These are phyloP conservation scores for Neolamprologus hecqui DNA, from an alignment of 2,113 vertebrate species.

Conservation along the genomic window DNA sequence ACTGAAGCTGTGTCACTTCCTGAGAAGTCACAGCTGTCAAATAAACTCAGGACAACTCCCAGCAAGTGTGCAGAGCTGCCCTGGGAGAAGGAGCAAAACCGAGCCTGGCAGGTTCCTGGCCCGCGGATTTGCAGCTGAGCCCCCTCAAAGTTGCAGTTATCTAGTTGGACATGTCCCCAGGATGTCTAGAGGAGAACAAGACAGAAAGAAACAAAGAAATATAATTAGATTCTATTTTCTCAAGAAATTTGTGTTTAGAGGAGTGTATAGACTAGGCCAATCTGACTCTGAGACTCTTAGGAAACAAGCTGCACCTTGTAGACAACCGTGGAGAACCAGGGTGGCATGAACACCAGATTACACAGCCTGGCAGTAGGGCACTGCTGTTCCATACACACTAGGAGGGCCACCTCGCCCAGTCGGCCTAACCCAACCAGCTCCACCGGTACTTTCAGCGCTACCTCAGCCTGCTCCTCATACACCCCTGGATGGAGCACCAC, in stretches of 20 bases:
- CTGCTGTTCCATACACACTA: slow-evolving; percentile 84
- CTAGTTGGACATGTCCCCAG: slow-evolving; percentile 84
- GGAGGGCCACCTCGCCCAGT: slow-evolving; percentile 75
- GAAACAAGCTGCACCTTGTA: slow-evolving; percentile 75
- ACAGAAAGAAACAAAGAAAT: neutral
- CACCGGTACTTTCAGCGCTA: slow-evolving; percentile 80
- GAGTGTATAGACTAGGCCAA: neutral
- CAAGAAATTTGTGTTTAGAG: neutral
- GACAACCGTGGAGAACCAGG: slow-evolving; percentile 81
- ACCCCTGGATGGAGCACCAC: slow-evolving; percentile 78
- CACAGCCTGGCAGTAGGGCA: slow-evolving; percentile 81
- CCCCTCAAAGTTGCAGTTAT: slow-evolving; percentile 87
- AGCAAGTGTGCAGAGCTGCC: slow-evolving; percentile 79
- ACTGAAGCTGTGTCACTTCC: slow-evolving; percentile 85
- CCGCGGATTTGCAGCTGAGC: slow-evolving; percentile 83
- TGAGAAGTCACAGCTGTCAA: slow-evolving; percentile 88
- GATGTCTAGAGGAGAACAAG: slow-evolving; percentile 69
- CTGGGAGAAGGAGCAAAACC: slow-evolving; percentile 86
- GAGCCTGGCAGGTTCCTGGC: slow-evolving; percentile 85
- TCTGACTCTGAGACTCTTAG: neutral
- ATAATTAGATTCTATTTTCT: neutral
- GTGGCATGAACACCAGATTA: slow-evolving; percentile 82
- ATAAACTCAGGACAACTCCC: slow-evolving; percentile 76
- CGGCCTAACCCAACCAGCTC: slow-evolving; percentile 79
- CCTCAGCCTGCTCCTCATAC: slow-evolving; percentile 80